Conservation (phyloP, 2,797 vertebrate species). For the Aplochiton taeniatus region DNA sequence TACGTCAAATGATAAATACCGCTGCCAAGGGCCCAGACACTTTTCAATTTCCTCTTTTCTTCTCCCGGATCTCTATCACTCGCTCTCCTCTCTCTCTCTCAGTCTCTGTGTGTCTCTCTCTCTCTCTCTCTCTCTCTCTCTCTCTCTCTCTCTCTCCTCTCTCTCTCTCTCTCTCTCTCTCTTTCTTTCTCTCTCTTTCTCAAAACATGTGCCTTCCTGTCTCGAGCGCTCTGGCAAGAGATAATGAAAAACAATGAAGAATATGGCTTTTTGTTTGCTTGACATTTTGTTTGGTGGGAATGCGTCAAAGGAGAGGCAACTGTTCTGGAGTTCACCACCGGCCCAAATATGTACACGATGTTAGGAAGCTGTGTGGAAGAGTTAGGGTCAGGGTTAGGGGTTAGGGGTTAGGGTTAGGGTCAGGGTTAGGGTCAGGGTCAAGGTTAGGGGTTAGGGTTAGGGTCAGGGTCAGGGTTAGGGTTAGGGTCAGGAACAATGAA, state of each 20-base stretch:
- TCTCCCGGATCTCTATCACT: background rate
- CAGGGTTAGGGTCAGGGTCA: no score
- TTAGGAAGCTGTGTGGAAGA: no score
- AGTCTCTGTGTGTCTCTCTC: slow-evolving; percentile 24
- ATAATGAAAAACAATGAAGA: slow-evolving; percentile 42
- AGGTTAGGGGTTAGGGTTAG: no score
- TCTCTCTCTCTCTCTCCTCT: slow-evolving; percentile 6
- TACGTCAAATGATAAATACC: no score
- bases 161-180: slow-evolving; percentile 29
- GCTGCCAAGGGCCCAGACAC: no score
- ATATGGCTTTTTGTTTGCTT: slow-evolving; percentile 48
- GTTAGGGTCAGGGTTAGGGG: no score
- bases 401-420: no score
- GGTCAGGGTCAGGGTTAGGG: no score
- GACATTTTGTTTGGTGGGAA: slow-evolving; percentile 47
- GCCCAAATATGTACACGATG: slow-evolving; percentile 65
- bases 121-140: slow-evolving; percentile 17
- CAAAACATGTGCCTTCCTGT: slow-evolving; percentile 21
- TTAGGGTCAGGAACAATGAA: no score
- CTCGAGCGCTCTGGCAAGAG: slow-evolving; percentile 8
- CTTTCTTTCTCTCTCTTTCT: slow-evolving; percentile 42
- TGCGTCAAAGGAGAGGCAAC: slow-evolving; percentile 3
- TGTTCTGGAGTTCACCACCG: slow-evolving; percentile 44
- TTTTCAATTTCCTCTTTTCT: no score
- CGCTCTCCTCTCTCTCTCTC: background rate